A percentile compares a stretch with the other conserved stretches of the same genome.
phyloP scores from a whole-genome alignment of 2,113 vertebrate genomes.

The Esox niger region DNA sequence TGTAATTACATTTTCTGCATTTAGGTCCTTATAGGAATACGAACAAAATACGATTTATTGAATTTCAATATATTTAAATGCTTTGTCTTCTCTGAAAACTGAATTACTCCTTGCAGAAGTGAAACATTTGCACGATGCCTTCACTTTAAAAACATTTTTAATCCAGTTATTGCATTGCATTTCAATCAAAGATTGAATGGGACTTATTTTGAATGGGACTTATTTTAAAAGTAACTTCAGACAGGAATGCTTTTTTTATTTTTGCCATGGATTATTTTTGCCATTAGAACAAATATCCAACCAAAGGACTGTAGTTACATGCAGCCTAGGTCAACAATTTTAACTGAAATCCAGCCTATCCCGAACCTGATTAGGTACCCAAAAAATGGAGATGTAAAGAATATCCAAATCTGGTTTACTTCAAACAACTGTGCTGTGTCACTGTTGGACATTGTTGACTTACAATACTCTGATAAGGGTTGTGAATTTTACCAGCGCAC shows the following conservation, averaged over 20 bases:
- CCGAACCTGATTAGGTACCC: no score
- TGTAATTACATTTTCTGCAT: constrained; percentile 72
- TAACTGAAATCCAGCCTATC: no score
- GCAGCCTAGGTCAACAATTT: no score
- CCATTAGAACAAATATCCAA: not conserved
- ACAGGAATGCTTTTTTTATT: not conserved
- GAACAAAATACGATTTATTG: constrained; percentile 64
- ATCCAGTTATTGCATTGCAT: constrained; percentile 45
- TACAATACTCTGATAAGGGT: no score
- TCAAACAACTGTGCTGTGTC: no score
- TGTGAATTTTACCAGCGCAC: no score
- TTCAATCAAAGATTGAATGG: not conserved
- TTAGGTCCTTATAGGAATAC: constrained; percentile 64
- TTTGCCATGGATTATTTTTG: not conserved
- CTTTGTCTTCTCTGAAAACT: constrained; percentile 68
- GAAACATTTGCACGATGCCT: constrained; percentile 63
- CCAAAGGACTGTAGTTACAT: no score
- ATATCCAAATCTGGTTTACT: no score
- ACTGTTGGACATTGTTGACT: no score
- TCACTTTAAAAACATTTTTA: constrained; percentile 51
- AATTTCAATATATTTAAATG: constrained; percentile 77
- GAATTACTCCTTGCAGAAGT: constrained; percentile 66
- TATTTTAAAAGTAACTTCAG: constrained; percentile 39
- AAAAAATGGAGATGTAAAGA: no score
- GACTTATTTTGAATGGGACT: constrained; percentile 51